Conservation (phyloP, 2,888 invertebrate species). For the Didymodactylos carnosus region DNA sequence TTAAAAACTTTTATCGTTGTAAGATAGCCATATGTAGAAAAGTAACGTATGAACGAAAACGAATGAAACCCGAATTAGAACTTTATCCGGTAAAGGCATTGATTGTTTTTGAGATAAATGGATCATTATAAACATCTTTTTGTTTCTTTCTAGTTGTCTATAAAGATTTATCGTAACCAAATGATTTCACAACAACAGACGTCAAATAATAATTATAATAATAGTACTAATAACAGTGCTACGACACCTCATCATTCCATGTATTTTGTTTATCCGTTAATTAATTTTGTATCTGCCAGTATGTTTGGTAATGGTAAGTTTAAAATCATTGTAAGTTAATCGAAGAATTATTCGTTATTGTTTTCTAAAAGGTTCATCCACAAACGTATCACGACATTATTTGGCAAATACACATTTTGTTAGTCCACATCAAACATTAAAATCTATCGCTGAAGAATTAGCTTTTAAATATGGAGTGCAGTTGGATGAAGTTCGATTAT, state of each 20-base stretch:
- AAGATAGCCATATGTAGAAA: neutral
- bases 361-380: neutral
- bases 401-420: neutral
- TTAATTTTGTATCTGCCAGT: neutral
- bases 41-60: slow-evolving; percentile 25
- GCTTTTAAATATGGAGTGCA: neutral
- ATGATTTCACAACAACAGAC: neutral
- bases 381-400: neutral
- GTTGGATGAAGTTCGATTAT: neutral
- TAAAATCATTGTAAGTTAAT: neutral
- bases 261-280: neutral
- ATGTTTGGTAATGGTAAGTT: neutral
- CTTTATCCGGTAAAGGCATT: slow-evolving; percentile 48
- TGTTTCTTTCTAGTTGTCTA: neutral
- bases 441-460: neutral
- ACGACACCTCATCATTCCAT: neutral
- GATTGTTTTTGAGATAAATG: neutral
- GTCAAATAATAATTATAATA: neutral
- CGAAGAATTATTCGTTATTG: too few species aligned
- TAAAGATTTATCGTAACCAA: neutral
- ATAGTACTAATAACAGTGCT: neutral
- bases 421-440: neutral
- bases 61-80: slow-evolving; percentile 48
- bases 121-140: neutral
- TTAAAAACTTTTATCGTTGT: slow-evolving; percentile 37